Percentiles rank a stretch among this genome's conserved stretches.
These are phyloP conservation scores for Apus apus DNA, from an alignment of 2,113 vertebrate species.

Conservation along the genomic window DNA sequence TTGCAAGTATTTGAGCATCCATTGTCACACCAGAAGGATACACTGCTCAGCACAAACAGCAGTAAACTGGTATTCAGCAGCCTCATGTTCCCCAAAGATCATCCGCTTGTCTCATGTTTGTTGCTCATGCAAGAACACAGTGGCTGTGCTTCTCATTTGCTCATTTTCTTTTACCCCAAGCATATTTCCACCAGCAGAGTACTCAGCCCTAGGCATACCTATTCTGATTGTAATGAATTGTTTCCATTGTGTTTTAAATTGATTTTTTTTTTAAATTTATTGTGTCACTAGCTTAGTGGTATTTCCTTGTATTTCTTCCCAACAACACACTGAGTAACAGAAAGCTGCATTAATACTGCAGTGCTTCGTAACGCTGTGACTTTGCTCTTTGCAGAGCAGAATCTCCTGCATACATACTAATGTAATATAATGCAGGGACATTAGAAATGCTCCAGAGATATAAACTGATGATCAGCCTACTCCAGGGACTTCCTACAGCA, in stretches of 20 bases:
- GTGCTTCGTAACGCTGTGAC: neutral
- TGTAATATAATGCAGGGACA: neutral
- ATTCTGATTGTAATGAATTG: neutral
- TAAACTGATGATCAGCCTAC: neutral
- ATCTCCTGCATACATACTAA: accelerated
- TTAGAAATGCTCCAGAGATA: neutral
- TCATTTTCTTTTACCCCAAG: neutral
- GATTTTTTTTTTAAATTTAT: neutral
- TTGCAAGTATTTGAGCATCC: neutral
- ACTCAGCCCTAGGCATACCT: neutral
- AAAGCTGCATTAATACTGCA: neutral
- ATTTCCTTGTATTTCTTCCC: neutral
- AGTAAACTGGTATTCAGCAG: neutral
- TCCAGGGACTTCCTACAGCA: neutral
- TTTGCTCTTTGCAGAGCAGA: neutral
- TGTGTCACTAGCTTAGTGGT: neutral
- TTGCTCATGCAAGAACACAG: neutral
- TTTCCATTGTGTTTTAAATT: neutral
- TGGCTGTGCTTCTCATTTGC: neutral
- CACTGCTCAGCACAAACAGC: neutral
- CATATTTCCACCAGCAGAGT: neutral
- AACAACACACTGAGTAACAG: neutral
- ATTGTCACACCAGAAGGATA: neutral
- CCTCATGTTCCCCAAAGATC: neutral
- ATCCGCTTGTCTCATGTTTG: accelerated